Base-by-base conservation (phyloP, 2,113 vertebrate species). In the Thermophis baileyi region DNA sequence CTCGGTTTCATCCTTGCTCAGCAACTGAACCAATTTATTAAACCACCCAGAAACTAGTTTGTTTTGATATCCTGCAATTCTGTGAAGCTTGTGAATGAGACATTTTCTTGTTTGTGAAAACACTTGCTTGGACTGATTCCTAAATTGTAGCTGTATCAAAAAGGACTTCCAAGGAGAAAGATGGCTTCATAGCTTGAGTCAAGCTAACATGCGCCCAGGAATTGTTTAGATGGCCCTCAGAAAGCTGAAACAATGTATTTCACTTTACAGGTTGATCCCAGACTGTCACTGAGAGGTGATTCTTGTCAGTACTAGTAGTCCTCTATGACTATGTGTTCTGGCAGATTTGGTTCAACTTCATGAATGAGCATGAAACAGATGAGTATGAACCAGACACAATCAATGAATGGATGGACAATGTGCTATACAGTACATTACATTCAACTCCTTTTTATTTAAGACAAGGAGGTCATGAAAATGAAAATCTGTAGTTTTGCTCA, bases 371-470 rank as follows among this genome's bases (percentile, higher is more conserved):
- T 30, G 8, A 3, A 55, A 55, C 54, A 51, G 12, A n/a, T 93
- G 54, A 54, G 12, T 95, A 69, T 95, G 93, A 93, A 90, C 40
- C 1, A 44, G 30, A 4, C 3, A 74, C 95, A 81, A 9, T 35
- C 16, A 30, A 63, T 69, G 11, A 81, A 81, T 81, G 18, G 69
- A 81, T 81, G 35, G 69, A 81, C 35, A 74, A 74, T 40, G 18
- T 81, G 35, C 7, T 81, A 81, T 81, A 40, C 6, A 22, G 35
- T 81, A 44, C 7, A 44, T 81, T 44, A 44, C 74, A 40, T 40
- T 44, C 35, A 40, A 40, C 74, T 44, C 35, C 91, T 94, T 95
- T 87, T 94, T 27, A 35, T 89, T 94, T 25, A 88, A 89, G 60
- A 94, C 90, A 0, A 92, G 90, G 85, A 0, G 60, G 94, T 90